Conservation (phyloP, 2,888 invertebrate species). For the Eupithecia insigniata region DNA sequence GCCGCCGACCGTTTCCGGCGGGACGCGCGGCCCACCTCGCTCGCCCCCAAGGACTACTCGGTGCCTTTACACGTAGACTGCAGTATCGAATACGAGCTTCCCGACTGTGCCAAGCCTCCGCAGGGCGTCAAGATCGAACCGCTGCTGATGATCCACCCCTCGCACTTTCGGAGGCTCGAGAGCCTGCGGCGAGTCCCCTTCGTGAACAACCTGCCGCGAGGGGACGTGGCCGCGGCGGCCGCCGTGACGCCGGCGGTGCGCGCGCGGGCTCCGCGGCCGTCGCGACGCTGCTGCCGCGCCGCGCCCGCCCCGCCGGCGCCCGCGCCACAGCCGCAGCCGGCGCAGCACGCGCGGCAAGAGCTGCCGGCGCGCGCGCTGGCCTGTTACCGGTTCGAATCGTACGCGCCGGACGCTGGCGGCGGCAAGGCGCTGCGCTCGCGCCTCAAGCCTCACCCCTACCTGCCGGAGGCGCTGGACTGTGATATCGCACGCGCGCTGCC, state of each 20-base stretch:
- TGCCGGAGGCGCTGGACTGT: slow-evolving; percentile 71
- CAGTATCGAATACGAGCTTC: slow-evolving; percentile 95
- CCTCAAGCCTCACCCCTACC: slow-evolving; percentile 68
- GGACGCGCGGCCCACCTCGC: slow-evolving; percentile 78
- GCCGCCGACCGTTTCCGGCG: slow-evolving; percentile 77
- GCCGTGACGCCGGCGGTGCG: slow-evolving; percentile 56
- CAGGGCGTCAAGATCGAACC: slow-evolving; percentile 93
- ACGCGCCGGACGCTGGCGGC: slow-evolving; percentile 50
- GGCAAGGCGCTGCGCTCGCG: slow-evolving; percentile 63
- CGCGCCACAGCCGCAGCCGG: slow-evolving; percentile 55
- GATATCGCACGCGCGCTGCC: slow-evolving; percentile 72
- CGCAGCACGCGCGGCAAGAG: slow-evolving; percentile 48
- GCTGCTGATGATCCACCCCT: slow-evolving; percentile 94
- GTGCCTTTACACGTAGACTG: slow-evolving; percentile 95
- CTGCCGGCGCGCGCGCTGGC: slow-evolving; percentile 57
- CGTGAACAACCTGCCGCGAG: slow-evolving; percentile 90
- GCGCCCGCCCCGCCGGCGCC: slow-evolving; percentile 51
- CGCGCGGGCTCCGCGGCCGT: slow-evolving; percentile 50
- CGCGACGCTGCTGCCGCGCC: slow-evolving; percentile 60
- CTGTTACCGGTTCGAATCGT: slow-evolving; percentile 64
- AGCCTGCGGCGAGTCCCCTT: slow-evolving; percentile 92
- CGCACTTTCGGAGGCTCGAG: slow-evolving; percentile 94
- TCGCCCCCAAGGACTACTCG: slow-evolving; percentile 91
- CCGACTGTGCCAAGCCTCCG: slow-evolving; percentile 94
- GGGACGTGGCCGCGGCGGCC: slow-evolving; percentile 56